phyloP scores from a whole-genome alignment of 1,140 invertebrate genomes.

The Caenorhabditis brenneri region DNA sequence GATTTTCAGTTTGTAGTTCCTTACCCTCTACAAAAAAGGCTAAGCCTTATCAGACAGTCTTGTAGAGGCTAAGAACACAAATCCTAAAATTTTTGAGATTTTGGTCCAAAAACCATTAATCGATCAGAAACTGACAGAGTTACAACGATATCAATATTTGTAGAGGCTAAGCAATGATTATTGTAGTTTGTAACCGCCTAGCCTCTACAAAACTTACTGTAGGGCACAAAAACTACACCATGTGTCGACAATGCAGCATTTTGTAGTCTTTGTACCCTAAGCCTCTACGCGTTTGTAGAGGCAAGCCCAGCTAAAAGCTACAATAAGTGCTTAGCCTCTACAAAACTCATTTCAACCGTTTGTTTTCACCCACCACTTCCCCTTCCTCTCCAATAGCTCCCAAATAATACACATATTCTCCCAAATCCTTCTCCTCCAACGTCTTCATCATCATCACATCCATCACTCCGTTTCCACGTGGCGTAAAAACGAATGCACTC shows the following conservation, averaged over 20 bases:
- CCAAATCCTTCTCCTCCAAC: neutral
- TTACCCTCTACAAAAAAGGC: neutral
- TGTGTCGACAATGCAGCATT: no score
- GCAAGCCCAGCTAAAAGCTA: neutral
- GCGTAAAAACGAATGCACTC: neutral
- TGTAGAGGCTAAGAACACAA: no score
- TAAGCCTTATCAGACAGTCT: no score
- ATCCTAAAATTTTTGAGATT: neutral
- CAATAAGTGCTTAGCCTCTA: neutral
- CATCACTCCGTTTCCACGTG: neutral
- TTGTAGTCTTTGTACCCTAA: no score
- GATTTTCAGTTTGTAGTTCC: no score
- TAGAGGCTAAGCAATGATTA: no score
- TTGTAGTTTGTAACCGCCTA: no score
- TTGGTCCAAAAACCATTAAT: neutral
- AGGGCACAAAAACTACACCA: no score
- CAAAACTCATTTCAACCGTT: no score
- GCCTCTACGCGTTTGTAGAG: neutral
- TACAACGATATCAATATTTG: no score
- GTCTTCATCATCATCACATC: conserved; percentile 1
- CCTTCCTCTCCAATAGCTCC: neutral
- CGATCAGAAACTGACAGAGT: neutral
- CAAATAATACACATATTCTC: neutral
- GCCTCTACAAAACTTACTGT: no score
- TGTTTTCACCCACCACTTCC: neutral